Percentiles rank a stretch among this genome's conserved stretches.
phyloP scores from a whole-genome alignment of 2,888 invertebrate genomes.

The Microplitis deprimator region DNA sequence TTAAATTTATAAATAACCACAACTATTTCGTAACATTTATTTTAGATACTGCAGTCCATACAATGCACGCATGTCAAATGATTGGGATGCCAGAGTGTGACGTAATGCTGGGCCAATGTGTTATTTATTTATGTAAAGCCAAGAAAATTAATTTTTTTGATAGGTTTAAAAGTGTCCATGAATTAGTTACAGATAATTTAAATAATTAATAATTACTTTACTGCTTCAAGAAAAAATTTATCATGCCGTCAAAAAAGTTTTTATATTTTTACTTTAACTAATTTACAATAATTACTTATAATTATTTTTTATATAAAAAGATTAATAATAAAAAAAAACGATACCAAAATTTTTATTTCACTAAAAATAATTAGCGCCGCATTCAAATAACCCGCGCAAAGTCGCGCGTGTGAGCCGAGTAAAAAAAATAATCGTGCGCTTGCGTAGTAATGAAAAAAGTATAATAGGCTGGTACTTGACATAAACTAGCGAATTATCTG shows the following conservation, averaged over 20 bases:
- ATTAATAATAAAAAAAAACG: too few relatives aligned
- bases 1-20: background rate
- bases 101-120: conserved; percentile 83
- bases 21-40: background rate
- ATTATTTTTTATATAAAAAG: too few relatives aligned
- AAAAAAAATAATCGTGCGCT: too few relatives aligned
- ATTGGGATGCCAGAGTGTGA: conserved; percentile 88
- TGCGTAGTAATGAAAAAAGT: too few relatives aligned
- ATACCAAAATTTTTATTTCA: too few relatives aligned
- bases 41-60: conserved; percentile 76
- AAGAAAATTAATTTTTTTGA: background rate
- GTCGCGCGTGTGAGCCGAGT: too few relatives aligned
- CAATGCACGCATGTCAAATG: conserved; percentile 84
- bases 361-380: too few relatives aligned
- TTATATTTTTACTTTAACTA: too few relatives aligned
- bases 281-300: too few relatives aligned
- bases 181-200: background rate
- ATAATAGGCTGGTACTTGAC: background rate
- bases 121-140: conserved; percentile 83
- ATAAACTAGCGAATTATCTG: background rate
- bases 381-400: too few relatives aligned
- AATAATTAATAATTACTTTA: background rate
- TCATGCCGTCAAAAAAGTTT: too few relatives aligned
- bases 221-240: too few relatives aligned
- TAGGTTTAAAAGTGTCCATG: background rate